Conservation (phyloP, 2,888 invertebrate genomes). For the Monopis laevigella region DNA sequence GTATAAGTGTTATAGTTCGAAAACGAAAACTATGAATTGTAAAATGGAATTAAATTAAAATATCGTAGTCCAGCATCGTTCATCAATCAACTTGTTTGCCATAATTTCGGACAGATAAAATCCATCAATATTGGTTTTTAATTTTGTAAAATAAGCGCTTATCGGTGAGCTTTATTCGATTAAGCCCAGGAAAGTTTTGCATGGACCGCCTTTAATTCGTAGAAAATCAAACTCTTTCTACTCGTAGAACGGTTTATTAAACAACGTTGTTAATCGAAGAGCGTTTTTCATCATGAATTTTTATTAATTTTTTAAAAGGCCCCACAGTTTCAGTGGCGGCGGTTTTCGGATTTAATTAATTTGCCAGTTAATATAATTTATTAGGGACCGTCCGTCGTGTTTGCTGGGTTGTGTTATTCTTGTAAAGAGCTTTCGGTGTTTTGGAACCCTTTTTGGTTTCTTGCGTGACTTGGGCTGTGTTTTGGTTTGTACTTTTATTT, state of each 20-base stretch:
- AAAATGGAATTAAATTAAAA: too few species aligned
- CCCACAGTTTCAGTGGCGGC: constrained; percentile 6
- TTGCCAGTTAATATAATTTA: constrained; percentile 14
- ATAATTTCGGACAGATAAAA: too few species aligned
- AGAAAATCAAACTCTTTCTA: background rate
- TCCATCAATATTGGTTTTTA: background rate
- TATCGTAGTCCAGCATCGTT: too few species aligned
- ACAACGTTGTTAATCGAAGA: background rate
- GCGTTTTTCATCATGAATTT: constrained; percentile 3
- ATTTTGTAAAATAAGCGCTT: background rate
- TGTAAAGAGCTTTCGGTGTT: background rate
- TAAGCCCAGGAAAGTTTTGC: background rate
- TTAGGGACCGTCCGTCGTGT: constrained; percentile 4
- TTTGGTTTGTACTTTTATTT: too few species aligned
- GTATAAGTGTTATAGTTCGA: too few species aligned
- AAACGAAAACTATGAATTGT: too few species aligned
- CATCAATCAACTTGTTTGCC: too few species aligned
- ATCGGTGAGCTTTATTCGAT: too few species aligned
- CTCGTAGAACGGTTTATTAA: constrained; percentile 8
- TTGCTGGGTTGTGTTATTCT: background rate
- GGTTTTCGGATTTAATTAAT: constrained; percentile 15
- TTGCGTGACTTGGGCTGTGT: too few species aligned
- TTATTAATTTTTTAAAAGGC: constrained; percentile 9
- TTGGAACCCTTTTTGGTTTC: too few species aligned
- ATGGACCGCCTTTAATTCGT: background rate